These are phyloP conservation scores for Pangasius larnaudii DNA, from an alignment of 2,797 vertebrate species.

Conservation along the genomic window DNA sequence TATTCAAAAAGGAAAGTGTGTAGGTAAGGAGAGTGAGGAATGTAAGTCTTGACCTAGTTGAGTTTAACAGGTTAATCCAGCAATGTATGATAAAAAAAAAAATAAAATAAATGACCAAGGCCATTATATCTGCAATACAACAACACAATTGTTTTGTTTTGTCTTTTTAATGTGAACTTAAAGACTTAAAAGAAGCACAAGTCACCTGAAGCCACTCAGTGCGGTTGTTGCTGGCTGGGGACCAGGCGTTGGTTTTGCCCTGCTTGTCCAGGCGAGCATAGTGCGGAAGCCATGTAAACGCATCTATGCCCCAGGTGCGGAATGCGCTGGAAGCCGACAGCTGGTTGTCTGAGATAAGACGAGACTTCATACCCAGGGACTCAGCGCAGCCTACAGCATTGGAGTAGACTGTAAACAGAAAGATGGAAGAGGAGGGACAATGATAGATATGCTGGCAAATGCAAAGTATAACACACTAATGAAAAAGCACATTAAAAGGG, in stretches of 20 bases:
- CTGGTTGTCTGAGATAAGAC: conserved; percentile 82
- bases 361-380: conserved; percentile 90
- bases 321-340: conserved; percentile 88
- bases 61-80: not conserved
- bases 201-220: conserved; percentile 94
- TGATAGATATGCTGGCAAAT: conserved; percentile 2
- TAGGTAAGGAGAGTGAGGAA: too few relatives aligned
- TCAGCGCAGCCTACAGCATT: conserved; percentile 90
- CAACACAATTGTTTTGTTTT: not conserved
- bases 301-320: conserved; percentile 90
- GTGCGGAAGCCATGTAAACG: conserved; percentile 91
- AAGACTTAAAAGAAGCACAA: not conserved
- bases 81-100: not conserved
- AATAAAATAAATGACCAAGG: not conserved
- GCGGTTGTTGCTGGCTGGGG: conserved; percentile 77
- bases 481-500: not conserved
- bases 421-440: conserved; percentile 43
- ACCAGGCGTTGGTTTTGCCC: conserved; percentile 96
- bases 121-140: not conserved
- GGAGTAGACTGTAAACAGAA: conserved; percentile 81
- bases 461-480: conserved; percentile 30
- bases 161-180: not conserved
- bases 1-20: not conserved
- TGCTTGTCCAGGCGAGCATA: conserved; percentile 89
- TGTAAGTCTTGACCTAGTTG: not conserved